Conservation (phyloP, 2,797 vertebrate species). For the Peromyscus melanophrys region DNA sequence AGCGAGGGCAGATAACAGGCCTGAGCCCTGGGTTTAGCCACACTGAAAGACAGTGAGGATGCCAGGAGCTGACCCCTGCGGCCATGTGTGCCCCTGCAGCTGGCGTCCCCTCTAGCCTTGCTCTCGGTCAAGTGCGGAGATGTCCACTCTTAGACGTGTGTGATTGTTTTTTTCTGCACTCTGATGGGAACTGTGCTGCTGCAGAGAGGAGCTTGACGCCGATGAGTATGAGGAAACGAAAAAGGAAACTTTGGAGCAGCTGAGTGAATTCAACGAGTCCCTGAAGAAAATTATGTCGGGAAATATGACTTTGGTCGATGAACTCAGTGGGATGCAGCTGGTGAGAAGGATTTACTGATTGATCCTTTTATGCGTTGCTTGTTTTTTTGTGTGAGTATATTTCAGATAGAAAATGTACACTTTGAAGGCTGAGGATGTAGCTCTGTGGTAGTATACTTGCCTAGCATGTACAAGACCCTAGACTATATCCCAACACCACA, state of each 20-base stretch:
- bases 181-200: constrained; percentile 4
- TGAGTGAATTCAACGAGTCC: constrained; percentile 97
- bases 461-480: neutral
- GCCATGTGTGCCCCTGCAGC: neutral
- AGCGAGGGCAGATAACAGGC: too few relatives aligned
- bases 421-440: neutral
- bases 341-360: constrained; percentile 87
- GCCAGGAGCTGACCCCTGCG: neutral
- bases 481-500: neutral
- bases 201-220: constrained; percentile 96
- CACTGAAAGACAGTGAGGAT: neutral
- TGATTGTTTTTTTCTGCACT: constrained; percentile 1
- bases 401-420: constrained; percentile 3
- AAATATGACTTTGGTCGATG: constrained; percentile 98
- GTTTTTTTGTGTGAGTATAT: neutral
- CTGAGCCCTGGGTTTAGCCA: neutral
- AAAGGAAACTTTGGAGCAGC: constrained; percentile 97
- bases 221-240: constrained; percentile 99
- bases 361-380: neutral
- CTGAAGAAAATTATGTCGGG: constrained; percentile 98
- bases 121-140: neutral
- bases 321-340: constrained; percentile 98
- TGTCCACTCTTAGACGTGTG: constrained; percentile 1
- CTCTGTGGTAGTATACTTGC: neutral
- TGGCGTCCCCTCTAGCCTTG: neutral